Evolutionary conservation across 2,113 vertebrate species (phyloP).

Genomic region (Oreochromis tanganicae): DNA sequence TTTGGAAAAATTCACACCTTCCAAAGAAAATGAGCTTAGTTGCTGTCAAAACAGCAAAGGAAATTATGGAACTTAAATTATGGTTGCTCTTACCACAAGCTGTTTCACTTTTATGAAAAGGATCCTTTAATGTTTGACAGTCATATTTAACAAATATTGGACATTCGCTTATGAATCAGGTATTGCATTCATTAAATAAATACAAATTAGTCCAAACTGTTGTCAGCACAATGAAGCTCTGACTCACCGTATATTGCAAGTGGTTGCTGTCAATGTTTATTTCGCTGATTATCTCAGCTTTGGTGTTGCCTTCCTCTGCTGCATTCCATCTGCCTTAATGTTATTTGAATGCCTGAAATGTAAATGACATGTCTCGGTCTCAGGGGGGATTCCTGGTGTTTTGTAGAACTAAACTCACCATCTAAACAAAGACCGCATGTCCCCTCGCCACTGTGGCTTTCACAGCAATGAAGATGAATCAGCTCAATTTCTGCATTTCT

Average conservation of each 20-base stretch:
- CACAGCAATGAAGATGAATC: slow-evolving; percentile 8
- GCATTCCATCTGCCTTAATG: neutral
- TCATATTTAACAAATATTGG: neutral
- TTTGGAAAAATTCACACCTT: slow-evolving; percentile 45
- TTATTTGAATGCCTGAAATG: neutral
- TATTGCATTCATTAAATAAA: neutral
- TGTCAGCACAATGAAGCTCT: neutral
- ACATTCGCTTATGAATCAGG: neutral
- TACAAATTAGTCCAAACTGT: neutral
- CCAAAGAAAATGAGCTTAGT: slow-evolving; percentile 21
- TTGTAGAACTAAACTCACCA: slow-evolving; percentile 1
- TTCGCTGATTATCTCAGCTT: neutral
- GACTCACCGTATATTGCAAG: neutral
- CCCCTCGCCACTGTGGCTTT: slow-evolving; percentile 2
- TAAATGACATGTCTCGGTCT: neutral
- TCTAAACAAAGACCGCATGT: slow-evolving; percentile 30
- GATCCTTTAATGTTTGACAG: neutral
- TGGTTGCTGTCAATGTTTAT: neutral
- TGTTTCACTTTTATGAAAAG: neutral
- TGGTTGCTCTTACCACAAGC: neutral
- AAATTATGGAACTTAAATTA: slow-evolving; percentile 10
- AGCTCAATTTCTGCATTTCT: slow-evolving; percentile 5
- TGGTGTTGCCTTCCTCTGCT: neutral
- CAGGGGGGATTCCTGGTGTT: slow-evolving; percentile 9
- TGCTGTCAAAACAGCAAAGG: slow-evolving; percentile 39